Conservation (phyloP, 1,140 invertebrate species). For the Macrotrachela quadricornifera region DNA sequence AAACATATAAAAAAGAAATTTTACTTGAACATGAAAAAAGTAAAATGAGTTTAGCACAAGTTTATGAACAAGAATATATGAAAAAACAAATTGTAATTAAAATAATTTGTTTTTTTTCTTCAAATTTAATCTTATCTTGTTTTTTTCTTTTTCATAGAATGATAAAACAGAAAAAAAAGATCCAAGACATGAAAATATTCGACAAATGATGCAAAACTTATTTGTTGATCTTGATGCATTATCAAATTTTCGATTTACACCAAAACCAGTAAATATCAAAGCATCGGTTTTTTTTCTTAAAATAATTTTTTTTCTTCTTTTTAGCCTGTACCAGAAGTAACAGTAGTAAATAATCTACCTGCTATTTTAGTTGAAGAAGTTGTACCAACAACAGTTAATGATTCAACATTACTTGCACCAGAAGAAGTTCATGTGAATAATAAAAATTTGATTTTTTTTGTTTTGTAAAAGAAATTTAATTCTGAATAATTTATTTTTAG, state of each 20-base stretch:
- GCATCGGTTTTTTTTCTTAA: slow-evolving; percentile 1
- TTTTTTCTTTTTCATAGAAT: slow-evolving; percentile 19
- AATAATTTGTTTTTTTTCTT: neutral
- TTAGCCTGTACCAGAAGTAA: slow-evolving; percentile 56
- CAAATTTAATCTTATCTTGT: neutral
- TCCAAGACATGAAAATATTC: slow-evolving; percentile 48
- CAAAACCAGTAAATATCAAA: slow-evolving; percentile 35
- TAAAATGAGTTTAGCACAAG: slow-evolving; percentile 70
- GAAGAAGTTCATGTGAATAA: slow-evolving; percentile 65
- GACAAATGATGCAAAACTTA: slow-evolving; percentile 47
- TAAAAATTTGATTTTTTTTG: no score
- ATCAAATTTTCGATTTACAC: slow-evolving; percentile 78
- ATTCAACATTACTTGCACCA: slow-evolving; percentile 65
- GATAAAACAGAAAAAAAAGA: slow-evolving; percentile 38
- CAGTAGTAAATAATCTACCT: slow-evolving; percentile 69
- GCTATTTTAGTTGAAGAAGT: slow-evolving; percentile 83
- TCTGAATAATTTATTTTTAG: no score
- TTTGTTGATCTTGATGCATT: slow-evolving; percentile 74
- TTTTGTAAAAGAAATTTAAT: no score
- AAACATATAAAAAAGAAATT: slow-evolving; percentile 69
- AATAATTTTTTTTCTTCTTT: no score
- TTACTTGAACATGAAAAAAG: slow-evolving; percentile 82
- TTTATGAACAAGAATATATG: slow-evolving; percentile 76
- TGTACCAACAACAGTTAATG: slow-evolving; percentile 59
- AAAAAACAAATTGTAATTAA: slow-evolving; percentile 34